Conservation (phyloP, 35 echinoderm and acorn worm genomes). For the Anneissia japonica region DNA sequence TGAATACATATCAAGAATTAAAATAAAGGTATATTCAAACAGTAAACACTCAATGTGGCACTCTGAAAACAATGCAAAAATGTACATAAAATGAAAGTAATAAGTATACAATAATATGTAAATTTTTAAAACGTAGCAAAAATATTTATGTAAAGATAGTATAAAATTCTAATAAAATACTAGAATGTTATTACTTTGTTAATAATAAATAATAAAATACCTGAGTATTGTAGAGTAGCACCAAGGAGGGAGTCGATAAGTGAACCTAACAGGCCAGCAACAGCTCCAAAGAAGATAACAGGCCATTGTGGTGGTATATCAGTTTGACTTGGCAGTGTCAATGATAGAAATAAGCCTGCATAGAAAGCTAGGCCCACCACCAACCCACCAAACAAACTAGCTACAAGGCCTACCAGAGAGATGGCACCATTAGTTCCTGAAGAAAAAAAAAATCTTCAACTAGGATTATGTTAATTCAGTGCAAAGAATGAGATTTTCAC, state of each 20-base stretch:
- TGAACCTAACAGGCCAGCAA: slow-evolving; percentile 76
- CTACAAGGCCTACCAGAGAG: slow-evolving; percentile 51
- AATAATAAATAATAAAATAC: slow-evolving; percentile 35
- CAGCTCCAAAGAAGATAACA: slow-evolving; percentile 54
- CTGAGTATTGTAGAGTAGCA: slow-evolving; percentile 84
- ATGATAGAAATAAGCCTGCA: slow-evolving; percentile 36
- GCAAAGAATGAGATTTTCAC: no score
- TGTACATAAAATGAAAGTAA: not conserved
- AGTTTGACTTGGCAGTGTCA: not conserved
- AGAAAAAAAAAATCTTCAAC: slow-evolving; percentile 11
- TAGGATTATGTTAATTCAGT: no score
- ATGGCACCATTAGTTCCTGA: slow-evolving; percentile 89
- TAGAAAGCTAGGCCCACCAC: slow-evolving; percentile 74
- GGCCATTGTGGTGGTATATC: slow-evolving; percentile 67
- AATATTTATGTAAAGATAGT: no score
- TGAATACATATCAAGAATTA: no score
- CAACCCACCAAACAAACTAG: slow-evolving; percentile 66
- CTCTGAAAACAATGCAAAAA: not conserved
- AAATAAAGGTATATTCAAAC: no score
- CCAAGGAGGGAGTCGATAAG: slow-evolving; percentile 85
- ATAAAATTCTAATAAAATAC: no score
- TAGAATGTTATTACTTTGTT: no score
- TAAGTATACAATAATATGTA: no score
- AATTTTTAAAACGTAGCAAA: no score
- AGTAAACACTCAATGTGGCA: not conserved